Base-by-base conservation (phyloP, 2,888 invertebrate species). In the Tenthredo amoena region DNA sequence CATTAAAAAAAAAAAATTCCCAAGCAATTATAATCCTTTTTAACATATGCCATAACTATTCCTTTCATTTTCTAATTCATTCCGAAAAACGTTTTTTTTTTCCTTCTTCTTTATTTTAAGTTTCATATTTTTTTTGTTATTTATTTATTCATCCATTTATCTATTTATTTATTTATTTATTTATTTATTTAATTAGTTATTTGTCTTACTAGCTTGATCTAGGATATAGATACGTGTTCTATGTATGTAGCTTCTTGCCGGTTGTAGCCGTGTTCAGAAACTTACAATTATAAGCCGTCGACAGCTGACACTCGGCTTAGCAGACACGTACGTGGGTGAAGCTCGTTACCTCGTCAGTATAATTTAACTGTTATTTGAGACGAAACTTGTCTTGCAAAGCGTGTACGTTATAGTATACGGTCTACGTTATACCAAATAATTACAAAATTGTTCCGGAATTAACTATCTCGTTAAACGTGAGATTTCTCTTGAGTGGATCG, bases 331-430 rank as follows among this genome's bases (percentile, higher is more conserved):
- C 77, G 77, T 77, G 34, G 77, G 77, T 77, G 77, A 50, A 55
- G 77, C 77, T 77, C 21, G 77, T 77, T 77, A 77, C 77, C 77
- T 77, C 77, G 31, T 77, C 77, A 77, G 77, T 15, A 77, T 77
- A 77, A 77, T 55, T 77, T 55, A 77, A 55, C 77, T 55, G 77
- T 77, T 55, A 50, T 77, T 77, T 77, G 55, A 77, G 77, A 55
- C 31, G 47, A 77, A 77, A 77, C 77, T 55, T n/a, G 34, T 10
- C 77, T 31, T 77, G 34, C 77, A 34, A 77, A 77, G 55, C 77
- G 37, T 77, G n/a, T 31, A 50, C 26, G 15, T 6, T 68, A 15
- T 68, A 34, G 12, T 62, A 26, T 62, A 26, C 21, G 62, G 62
- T n/a, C 12, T 12, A n/a, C 21, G 43, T 10, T 31, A 1, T 77